These are phyloP conservation scores for Rhynchonycteris naso DNA, from an alignment of 2,797 vertebrate genomes.

Conservation along the genomic window DNA sequence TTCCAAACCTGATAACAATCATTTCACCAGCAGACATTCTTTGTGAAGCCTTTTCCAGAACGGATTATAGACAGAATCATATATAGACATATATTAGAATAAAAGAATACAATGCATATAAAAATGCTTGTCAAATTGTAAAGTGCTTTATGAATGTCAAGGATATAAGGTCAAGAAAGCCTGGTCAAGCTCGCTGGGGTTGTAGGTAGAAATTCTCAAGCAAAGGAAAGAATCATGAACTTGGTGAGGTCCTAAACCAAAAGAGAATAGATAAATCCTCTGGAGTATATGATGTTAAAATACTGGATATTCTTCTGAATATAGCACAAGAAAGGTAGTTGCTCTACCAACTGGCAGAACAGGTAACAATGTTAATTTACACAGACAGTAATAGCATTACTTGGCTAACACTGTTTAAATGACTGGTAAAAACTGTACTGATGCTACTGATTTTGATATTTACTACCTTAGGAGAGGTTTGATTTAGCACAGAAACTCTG, in stretches of 20 bases:
- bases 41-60: not conserved
- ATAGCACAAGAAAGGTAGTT: not conserved
- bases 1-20: not conserved
- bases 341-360: not conserved
- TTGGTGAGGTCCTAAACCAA: not conserved
- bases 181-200: not conserved
- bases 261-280: not conserved
- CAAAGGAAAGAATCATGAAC: not conserved
- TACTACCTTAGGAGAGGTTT: not conserved
- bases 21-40: not conserved
- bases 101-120: not conserved
- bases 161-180: not conserved
- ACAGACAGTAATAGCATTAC: not conserved
- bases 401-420: not conserved
- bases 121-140: not conserved
- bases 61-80: not conserved
- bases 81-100: not conserved
- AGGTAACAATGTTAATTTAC: not conserved
- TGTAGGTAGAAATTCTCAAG: not conserved
- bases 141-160: not conserved
- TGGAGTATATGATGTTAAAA: not conserved
- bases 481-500: not conserved
- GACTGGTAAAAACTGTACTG: not conserved
- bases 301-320: not conserved
- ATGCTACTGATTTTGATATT: not conserved